Base-by-base conservation (phyloP, 2,113 vertebrate genomes). In the Alligator mississippiensis region DNA sequence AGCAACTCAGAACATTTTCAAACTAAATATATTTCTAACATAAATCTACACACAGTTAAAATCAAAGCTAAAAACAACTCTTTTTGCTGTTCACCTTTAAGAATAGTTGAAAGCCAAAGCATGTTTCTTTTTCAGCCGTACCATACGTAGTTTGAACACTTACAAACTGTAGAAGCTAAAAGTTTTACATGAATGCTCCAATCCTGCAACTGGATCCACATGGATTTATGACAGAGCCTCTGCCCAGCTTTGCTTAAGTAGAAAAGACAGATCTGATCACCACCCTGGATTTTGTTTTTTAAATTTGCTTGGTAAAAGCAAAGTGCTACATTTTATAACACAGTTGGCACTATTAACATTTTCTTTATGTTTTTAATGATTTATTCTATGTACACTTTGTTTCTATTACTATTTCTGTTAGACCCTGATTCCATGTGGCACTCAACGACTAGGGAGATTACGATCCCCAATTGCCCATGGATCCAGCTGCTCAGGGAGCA, bases 141-240 rank as follows among this genome's bases (percentile, higher is more conserved):
- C 58, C 84, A 91, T 93, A 96, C 82, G 84, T 89, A 96, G 90
- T 85, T 34, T 87, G 82, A 91, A 74, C 70, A 24, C 34, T 25
- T 74, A 24, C 25, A 30, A 24, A 47, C 21, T 47, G 22, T 38
- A 38, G 93, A 91, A 81, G 91, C 12, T 88, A 92, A 93, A 90
- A 90, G 88, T 89, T 88, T 92, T 91, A 97, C 88, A 94, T 89
- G 94, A 93, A 97, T 91, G 84, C 93, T 96, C 95, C 93, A 93
- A 94, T 97, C 88, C 93, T 93, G 96, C 95, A 93, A 90, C 82
- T 85, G 88, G 92, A 93, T 93, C 95, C 94, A 80, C 84, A 80
- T 91, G 77, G 96, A 92, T 77, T 94, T 93, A 81, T 92, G 82
- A 93, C 58, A 91, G 93, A 84, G 93, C 82, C 90, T 68, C 94